Base-by-base conservation (phyloP, 1,140 invertebrate species). In the Idris sp. region DNA sequence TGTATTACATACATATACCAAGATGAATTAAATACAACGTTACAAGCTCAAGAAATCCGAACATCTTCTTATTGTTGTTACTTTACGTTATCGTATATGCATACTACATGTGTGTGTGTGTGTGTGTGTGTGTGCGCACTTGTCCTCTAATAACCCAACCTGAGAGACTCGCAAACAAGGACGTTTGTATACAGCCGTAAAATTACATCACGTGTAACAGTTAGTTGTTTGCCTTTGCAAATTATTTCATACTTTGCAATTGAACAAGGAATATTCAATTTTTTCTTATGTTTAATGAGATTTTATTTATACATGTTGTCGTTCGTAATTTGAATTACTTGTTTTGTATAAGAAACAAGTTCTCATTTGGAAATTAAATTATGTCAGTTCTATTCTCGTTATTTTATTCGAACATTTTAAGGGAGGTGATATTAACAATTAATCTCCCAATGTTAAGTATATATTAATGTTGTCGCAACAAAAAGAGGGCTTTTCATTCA, bases 21-120 rank as follows among this genome's bases (percentile, higher is more conserved):
- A 28, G 40, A 40, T 31, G 40, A 41, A 59, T 65, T 74, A 65
- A 59, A 65, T 65, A 59, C 61, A 54, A 28, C 36, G 26, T 58
- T 62, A n/a, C 68, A 64, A 72, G 58, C 58, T 41, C 40, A 26
- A 54, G 49, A 56, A 56, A 53, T 54, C 46, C 62, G 22, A 67
- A 54, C 33, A 40, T 72, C 51, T 64, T 72, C 68, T 72, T 72
- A 64, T 64, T 72, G 68, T 58, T 56, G 59, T 41, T 58, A 26
- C 18, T 18, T 56, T 62, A 62, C 43, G 64, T 65, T 58, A 62
- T 58, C 61, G 61, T 38, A 73, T n/a, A n/a, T n/a, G n/a, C n/a
- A n/a, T n/a, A n/a, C n/a, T 46, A 53, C 53, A 46, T 58, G 26
- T 36, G 41, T 53, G 69, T 59, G 65, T 53, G 64, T 73, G 59